Conservation (phyloP, 2,113 vertebrate genomes). For the Trinectes maculatus region DNA sequence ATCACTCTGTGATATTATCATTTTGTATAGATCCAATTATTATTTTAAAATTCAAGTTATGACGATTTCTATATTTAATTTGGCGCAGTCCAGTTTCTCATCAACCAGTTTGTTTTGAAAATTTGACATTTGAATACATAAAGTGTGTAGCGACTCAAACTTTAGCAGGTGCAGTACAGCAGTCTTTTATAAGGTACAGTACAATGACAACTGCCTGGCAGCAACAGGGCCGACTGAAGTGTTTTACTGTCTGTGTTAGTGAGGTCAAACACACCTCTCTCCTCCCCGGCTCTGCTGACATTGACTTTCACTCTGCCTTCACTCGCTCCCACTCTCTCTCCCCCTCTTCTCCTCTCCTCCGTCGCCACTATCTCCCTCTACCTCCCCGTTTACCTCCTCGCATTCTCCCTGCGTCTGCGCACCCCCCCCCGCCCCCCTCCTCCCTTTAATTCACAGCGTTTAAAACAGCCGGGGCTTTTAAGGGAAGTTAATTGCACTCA, state of each 20-base stretch:
- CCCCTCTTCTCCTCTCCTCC: constrained; percentile 35
- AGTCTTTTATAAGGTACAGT: constrained; percentile 62
- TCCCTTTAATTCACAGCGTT: constrained; percentile 82
- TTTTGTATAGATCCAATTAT: no score
- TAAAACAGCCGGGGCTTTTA: constrained; percentile 84
- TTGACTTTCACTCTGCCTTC: constrained; percentile 74
- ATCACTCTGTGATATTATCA: no score
- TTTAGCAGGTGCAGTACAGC: constrained; percentile 42
- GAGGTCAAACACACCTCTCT: constrained; percentile 80
- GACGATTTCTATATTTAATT: no score
- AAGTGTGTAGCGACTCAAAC: neutral
- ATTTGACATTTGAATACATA: no score
- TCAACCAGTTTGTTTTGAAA: no score
- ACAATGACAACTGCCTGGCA: constrained; percentile 66
- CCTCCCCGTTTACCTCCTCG: constrained; percentile 46
- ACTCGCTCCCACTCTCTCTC: constrained; percentile 21
- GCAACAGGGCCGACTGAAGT: constrained; percentile 71
- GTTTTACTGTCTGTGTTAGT: constrained; percentile 77
- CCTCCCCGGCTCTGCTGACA: constrained; percentile 64
- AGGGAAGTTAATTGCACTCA: constrained; percentile 88
- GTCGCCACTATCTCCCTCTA: constrained; percentile 34
- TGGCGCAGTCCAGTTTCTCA: no score
- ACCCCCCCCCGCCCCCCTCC: no score
- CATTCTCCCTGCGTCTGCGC: constrained; percentile 61
- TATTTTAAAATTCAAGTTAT: no score